These are phyloP conservation scores for Drosophila navojoa DNA, from an alignment of 1,140 invertebrate species.

Conservation along the genomic window DNA sequence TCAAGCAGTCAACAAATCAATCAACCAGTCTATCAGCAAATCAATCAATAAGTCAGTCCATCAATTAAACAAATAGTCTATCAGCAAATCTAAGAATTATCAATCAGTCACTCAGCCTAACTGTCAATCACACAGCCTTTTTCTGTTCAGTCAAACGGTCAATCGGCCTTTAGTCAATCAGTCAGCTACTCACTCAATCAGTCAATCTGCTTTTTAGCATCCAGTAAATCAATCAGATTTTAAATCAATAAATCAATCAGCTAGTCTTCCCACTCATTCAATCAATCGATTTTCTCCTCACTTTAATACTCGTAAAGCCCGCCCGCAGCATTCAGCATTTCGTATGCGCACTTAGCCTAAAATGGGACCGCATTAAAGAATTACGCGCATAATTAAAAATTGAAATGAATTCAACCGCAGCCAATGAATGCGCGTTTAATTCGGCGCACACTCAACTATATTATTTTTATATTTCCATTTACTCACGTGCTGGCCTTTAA, in stretches of 20 bases:
- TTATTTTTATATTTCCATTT: conserved; percentile 18
- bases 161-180: too few species aligned
- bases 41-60: too few species aligned
- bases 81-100: too few species aligned
- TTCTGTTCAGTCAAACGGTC: too few species aligned
- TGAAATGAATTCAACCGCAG: conserved; percentile 54
- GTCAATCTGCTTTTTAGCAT: background rate
- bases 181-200: background rate
- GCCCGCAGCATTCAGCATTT: background rate
- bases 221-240: background rate
- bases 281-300: background rate
- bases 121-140: too few species aligned
- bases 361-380: conserved; percentile 34
- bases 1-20: background rate
- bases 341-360: conserved; percentile 11
- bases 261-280: background rate
- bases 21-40: background rate
- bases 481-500: conserved; percentile 18
- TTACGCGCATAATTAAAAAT: conserved; percentile 57
- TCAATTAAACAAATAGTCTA: background rate
- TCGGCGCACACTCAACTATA: conserved; percentile 28
- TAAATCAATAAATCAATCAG: background rate
- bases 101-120: too few species aligned
- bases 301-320: conserved; percentile 38
- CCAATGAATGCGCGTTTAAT: conserved; percentile 42